Base-by-base conservation (phyloP, 1,140 invertebrate species). In the Muscidifurax raptorellus region DNA sequence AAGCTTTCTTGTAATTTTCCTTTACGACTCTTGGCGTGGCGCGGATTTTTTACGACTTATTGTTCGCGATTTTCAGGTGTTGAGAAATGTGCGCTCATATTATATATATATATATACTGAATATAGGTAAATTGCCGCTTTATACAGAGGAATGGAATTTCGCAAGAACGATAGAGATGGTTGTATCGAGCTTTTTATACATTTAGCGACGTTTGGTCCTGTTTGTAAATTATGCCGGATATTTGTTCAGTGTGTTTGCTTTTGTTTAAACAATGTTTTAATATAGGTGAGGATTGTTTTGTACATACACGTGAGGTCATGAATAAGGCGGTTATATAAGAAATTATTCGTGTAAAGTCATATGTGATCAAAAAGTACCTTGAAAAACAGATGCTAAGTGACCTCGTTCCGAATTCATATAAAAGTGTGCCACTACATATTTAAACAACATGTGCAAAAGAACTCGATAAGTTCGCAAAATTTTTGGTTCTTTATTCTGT, bases 1-100 rank as follows among this genome's bases (percentile, higher is more conserved):
- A 72, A 40, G 72, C 32, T 44, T 64, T 83, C 36, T 76, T 77
- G 72, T 67, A 76, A 83, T 76, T 83, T 83, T 82, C 69, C 80
- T 83, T 83, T 77, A 66, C 36, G 30, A 47, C 52, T 36, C 71
- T 59, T 66, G 64, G 22, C 64, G 64, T 5, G 5, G 64, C 66
- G 25, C 5, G 25, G 10, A n/a, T 27, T 82, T 64, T 72, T 47
- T 80, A n/a, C 40, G 4, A 66, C 25, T 64, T 10, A 66, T 69
- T 32, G 15, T 78, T 78, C 22, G 30, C 4, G 40, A 30, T 52
- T 64, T 59, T 59, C 28, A 22, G 3, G 25, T 69, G 52, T 7
- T 59, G 52, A 59, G 22, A 59, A 59, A 59, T 6, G 52, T 0
- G 22, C 2, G 52, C 5, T 59, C n/a, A n/a, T n/a, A n/a, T n/a